A percentile compares a stretch with the other conserved stretches of the same genome.
phyloP scores from a whole-genome alignment of 2,888 invertebrate genomes.

The Emesis furor region DNA sequence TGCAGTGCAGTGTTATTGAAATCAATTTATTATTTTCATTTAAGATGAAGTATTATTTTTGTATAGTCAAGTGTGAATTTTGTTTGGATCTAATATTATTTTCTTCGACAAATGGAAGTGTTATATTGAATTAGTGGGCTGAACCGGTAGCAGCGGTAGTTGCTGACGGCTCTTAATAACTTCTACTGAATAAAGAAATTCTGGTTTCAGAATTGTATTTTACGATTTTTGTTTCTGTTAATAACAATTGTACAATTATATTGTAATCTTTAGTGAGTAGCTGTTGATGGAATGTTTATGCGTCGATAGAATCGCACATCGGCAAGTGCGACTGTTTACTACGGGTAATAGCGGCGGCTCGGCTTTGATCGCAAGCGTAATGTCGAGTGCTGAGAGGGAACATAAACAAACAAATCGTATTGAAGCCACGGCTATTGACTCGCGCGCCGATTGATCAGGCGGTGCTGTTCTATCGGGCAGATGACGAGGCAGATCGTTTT shows the following conservation, averaged over 20 bases:
- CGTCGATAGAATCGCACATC: not conserved
- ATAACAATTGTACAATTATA: not conserved
- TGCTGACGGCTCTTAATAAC: no score
- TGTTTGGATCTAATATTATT: no score
- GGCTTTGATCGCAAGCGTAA: slow-evolving; percentile 21
- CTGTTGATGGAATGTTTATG: not conserved
- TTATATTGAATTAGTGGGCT: no score
- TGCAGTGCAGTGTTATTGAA: no score
- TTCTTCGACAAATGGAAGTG: no score
- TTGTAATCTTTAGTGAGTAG: not conserved
- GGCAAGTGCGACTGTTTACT: slow-evolving; percentile 27
- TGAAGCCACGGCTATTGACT: not conserved
- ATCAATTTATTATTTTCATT: no score
- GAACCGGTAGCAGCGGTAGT: no score
- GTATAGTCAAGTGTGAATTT: no score
- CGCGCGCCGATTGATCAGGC: not conserved
- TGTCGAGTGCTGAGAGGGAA: slow-evolving; percentile 34
- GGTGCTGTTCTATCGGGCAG: not conserved
- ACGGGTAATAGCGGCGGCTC: not conserved
- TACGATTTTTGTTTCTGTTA: no score
- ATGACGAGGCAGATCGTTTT: not conserved
- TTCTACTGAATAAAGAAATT: no score
- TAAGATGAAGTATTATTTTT: no score
- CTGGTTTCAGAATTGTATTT: no score
- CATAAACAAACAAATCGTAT: slow-evolving; percentile 29